Conservation (phyloP, 2,113 vertebrate species). For the Bettongia penicillata region DNA sequence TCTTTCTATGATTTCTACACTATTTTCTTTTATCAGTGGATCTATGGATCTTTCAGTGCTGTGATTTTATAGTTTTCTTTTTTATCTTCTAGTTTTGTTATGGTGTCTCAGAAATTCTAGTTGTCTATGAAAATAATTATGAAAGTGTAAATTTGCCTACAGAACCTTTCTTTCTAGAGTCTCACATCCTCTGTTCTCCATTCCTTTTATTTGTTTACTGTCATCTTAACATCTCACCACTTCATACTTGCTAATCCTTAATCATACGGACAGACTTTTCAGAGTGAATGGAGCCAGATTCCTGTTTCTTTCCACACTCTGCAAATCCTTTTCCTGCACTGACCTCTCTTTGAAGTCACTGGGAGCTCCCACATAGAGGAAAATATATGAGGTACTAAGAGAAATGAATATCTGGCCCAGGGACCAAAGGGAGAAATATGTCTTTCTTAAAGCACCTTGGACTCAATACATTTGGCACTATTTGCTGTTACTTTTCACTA, state of each 20-base stretch:
- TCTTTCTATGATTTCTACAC: background rate
- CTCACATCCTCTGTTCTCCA: constrained; percentile 27
- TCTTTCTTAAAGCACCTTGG: constrained; percentile 73
- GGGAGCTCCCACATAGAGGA: constrained; percentile 69
- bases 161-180: constrained; percentile 29
- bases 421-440: constrained; percentile 70
- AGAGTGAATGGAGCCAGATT: constrained; percentile 63
- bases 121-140: background rate
- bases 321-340: constrained; percentile 72
- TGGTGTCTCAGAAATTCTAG: background rate
- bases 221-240: constrained; percentile 71
- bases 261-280: constrained; percentile 61
- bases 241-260: constrained; percentile 70
- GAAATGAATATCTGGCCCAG: constrained; percentile 69
- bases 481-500: constrained; percentile 67
- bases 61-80: constrained; percentile 9
- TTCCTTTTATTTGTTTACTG: constrained; percentile 59
- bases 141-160: constrained; percentile 5
- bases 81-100: background rate
- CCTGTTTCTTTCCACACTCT: constrained; percentile 73
- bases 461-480: constrained; percentile 68
- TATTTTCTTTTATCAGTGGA: background rate
- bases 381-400: constrained; percentile 82
- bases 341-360: constrained; percentile 77
- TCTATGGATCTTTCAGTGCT: background rate